Evolutionary conservation across 2,888 invertebrate genomes (phyloP).

Genomic region (Vesta saturnalis): DNA sequence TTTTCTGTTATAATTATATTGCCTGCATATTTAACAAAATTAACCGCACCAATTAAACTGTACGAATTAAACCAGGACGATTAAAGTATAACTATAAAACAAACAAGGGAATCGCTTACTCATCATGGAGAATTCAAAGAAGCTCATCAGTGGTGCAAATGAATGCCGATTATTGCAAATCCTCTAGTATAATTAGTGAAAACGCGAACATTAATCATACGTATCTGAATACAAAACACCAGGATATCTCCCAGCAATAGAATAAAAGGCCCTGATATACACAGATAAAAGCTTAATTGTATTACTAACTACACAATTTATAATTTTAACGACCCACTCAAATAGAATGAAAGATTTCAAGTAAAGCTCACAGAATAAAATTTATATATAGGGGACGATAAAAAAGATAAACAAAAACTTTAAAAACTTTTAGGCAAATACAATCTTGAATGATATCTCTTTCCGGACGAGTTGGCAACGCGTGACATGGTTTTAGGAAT

Average conservation of each 20-base stretch:
- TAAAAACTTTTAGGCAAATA: conserved; percentile 24
- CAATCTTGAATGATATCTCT: conserved; percentile 28
- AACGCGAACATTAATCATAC: conserved; percentile 29
- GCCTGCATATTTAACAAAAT: too few species aligned
- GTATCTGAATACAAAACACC: conserved; percentile 24
- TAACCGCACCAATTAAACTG: too few species aligned
- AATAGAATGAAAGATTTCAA: neutral
- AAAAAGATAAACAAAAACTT: neutral
- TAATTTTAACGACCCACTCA: conserved; percentile 19
- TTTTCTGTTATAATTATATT: too few species aligned
- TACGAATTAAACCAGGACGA: neutral
- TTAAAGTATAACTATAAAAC: neutral
- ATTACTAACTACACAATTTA: conserved; percentile 22
- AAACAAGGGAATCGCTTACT: conserved; percentile 5
- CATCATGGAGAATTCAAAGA: conserved; percentile 20
- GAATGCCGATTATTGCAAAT: conserved; percentile 26
- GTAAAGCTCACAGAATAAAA: neutral
- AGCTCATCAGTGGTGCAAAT: conserved; percentile 23
- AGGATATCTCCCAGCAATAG: conserved; percentile 17
- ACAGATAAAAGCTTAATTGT: conserved; percentile 26
- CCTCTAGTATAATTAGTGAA: conserved; percentile 22
- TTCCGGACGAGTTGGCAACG: conserved; percentile 24
- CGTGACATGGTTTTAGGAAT: conserved; percentile 28
- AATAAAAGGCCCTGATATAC: conserved; percentile 12
- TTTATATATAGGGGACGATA: neutral